A percentile compares a stretch with the other conserved stretches of the same genome.
Conservation (phyloP, 2,888 invertebrate genomes). For the Nesidiocoris tenuis region DNA sequence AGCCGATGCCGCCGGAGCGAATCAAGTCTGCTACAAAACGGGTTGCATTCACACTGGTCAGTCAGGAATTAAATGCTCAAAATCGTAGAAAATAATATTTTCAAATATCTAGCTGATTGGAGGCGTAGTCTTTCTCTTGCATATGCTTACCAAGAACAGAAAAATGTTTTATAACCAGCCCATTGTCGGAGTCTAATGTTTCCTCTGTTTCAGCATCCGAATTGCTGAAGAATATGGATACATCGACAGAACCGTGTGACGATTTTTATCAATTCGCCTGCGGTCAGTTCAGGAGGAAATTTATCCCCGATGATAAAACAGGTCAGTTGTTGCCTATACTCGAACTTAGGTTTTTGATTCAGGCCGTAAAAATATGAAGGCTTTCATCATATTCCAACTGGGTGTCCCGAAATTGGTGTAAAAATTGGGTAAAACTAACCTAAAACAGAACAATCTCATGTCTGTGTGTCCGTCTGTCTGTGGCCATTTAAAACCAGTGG, state of each 20-base stretch:
- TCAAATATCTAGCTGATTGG: background rate
- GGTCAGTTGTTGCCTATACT: constrained; percentile 8
- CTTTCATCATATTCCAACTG: too few relatives aligned
- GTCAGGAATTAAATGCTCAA: background rate
- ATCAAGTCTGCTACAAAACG: constrained; percentile 7
- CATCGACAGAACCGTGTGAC: constrained; percentile 72
- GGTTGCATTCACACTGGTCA: constrained; percentile 78
- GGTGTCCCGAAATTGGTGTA: too few relatives aligned
- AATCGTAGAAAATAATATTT: background rate
- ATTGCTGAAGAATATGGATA: constrained; percentile 70
- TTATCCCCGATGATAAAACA: constrained; percentile 79
- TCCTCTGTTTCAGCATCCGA: constrained; percentile 67
- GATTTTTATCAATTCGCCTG: constrained; percentile 81
- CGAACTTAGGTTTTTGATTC: too few relatives aligned
- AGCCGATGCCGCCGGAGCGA: background rate
- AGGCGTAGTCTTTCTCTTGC: too few relatives aligned
- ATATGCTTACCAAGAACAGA: too few relatives aligned
- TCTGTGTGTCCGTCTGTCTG: too few relatives aligned
- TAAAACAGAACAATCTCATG: too few relatives aligned
- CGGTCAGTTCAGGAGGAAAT: constrained; percentile 70
- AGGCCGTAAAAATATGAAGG: too few relatives aligned
- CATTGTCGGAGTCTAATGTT: too few relatives aligned
- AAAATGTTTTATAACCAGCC: too few relatives aligned
- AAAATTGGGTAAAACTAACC: too few relatives aligned
- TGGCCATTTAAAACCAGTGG: too few relatives aligned